These are phyloP conservation scores for Synanthedon vespiformis DNA, from an alignment of 2,888 invertebrate genomes.

Conservation along the genomic window DNA sequence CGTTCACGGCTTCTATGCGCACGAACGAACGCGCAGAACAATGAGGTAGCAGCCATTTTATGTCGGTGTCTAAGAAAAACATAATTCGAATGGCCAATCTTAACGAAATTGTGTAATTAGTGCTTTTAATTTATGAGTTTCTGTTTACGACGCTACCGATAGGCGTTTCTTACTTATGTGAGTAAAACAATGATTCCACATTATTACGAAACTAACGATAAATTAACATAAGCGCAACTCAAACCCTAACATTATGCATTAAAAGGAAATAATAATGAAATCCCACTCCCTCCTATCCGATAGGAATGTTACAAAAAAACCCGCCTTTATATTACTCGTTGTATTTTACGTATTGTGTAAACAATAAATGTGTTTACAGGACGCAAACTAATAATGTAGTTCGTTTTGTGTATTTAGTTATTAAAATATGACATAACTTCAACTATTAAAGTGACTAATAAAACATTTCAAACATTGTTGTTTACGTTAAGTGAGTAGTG, in stretches of 20 bases:
- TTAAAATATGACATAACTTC: constrained; percentile 66
- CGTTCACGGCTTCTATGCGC: constrained; percentile 72
- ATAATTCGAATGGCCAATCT: constrained; percentile 72
- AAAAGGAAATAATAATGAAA: constrained; percentile 31
- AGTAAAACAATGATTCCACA: constrained; percentile 59
- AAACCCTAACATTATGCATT: constrained; percentile 35
- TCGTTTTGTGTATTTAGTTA: constrained; percentile 36
- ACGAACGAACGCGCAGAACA: constrained; percentile 72
- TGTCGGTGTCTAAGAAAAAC: constrained; percentile 71
- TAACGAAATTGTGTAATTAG: constrained; percentile 70
- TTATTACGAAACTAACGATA: constrained; percentile 14
- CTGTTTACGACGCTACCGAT: constrained; percentile 57
- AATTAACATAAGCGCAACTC: constrained; percentile 41
- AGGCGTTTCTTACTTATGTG: constrained; percentile 63
- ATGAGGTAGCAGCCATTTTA: constrained; percentile 72
- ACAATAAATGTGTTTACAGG: constrained; percentile 28
- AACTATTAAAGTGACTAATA: constrained; percentile 19
- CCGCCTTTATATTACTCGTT: neutral
- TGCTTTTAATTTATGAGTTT: constrained; percentile 69
- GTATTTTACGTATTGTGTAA: constrained; percentile 17
- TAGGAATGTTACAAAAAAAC: neutral
- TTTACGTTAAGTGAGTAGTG: constrained; percentile 46
- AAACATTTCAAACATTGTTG: constrained; percentile 34
- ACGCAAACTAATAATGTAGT: constrained; percentile 22
- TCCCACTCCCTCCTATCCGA: neutral